Base-by-base conservation (phyloP, 2,797 vertebrate species). In the Danio albolineatus region DNA sequence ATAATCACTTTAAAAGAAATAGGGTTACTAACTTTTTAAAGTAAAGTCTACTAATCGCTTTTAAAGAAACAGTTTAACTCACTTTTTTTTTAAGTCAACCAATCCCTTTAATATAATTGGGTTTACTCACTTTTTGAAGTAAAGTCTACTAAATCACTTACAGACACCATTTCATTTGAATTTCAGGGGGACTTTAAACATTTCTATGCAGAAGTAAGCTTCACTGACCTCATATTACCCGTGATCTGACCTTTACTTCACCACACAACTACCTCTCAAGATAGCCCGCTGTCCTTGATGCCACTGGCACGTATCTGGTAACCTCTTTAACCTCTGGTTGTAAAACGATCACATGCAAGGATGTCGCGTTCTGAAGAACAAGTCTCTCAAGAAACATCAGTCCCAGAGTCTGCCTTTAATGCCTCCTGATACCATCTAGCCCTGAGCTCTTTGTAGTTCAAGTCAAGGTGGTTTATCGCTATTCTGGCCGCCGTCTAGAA, bases 391-490 rank as follows among this genome's bases (percentile, higher is more conserved):
- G 13, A 38, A 62, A 46, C 70, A 75, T 70, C 71, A 54, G 39
- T 53, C 62, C 36, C 57, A 46, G 53, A 16, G 41, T 79, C 56
- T 53, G 62, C 44, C 16, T 48, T 57, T 74, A 74, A 59, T 69
- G 53, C 64, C 73, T 78, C 17, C 14, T 4, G 83, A 82, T 82
- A 75, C 19, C 57, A 85, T 85, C 79, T 76, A 64, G 21, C 59
- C 83, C 21, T 10, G 21, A 56, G 67, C 43, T 57, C 21, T 44
- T 41, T 67, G 60, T n/a, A 65, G 80, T 73, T 70, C 69, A 78
- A 76, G 67, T 67, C 43, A 75, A 60, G 73, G 78, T 79, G 83
- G 73, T 87, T 85, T 84, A 87, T 85, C 85, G 65, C 57, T 16
- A 59, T 43, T 19, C 71, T 19, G 70, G 76, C 28, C 48, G 59